Evolutionary conservation across 2,113 vertebrate species (phyloP).

Genomic region (Nerophis ophidion): DNA sequence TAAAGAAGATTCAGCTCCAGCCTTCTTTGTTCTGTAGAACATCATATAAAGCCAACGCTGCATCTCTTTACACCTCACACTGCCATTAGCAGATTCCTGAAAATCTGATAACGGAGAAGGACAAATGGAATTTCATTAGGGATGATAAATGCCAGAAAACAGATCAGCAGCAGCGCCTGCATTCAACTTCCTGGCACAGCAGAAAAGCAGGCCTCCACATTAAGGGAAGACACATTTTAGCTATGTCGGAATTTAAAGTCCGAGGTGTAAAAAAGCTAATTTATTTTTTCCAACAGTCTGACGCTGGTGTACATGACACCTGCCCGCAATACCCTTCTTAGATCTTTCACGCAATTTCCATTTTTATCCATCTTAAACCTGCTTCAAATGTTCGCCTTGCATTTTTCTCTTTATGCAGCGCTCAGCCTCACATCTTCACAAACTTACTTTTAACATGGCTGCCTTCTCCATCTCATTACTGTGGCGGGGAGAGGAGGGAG

Average conservation of each 20-base stretch:
- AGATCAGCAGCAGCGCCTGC: neutral
- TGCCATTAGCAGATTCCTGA: conserved; percentile 3
- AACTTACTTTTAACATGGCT: conserved; percentile 54
- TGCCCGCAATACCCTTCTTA: conserved; percentile 19
- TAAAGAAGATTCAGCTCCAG: conserved; percentile 3
- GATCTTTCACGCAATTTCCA: conserved; percentile 37
- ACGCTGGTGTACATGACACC: conserved; percentile 48
- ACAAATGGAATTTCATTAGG: neutral
- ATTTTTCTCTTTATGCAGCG: conserved; percentile 50
- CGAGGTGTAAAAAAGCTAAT: conserved; percentile 36
- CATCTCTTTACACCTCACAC: conserved; percentile 3
- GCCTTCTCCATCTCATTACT: conserved; percentile 63
- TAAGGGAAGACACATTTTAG: conserved; percentile 36
- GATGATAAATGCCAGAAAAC: neutral
- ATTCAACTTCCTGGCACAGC: neutral
- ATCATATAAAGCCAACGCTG: neutral
- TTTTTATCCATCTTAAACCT: conserved; percentile 41
- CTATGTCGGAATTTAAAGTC: conserved; percentile 52
- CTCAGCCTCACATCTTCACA: conserved; percentile 29
- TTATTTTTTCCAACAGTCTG: conserved; percentile 44
- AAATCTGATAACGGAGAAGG: conserved; percentile 13
- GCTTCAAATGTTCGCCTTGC: conserved; percentile 43
- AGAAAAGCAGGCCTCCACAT: conserved; percentile 6
- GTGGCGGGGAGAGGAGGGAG: conserved; percentile 42
- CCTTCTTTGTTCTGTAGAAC: conserved; percentile 7